phyloP scores from a whole-genome alignment of 1,140 invertebrate genomes.

The Euwallacea similis region DNA sequence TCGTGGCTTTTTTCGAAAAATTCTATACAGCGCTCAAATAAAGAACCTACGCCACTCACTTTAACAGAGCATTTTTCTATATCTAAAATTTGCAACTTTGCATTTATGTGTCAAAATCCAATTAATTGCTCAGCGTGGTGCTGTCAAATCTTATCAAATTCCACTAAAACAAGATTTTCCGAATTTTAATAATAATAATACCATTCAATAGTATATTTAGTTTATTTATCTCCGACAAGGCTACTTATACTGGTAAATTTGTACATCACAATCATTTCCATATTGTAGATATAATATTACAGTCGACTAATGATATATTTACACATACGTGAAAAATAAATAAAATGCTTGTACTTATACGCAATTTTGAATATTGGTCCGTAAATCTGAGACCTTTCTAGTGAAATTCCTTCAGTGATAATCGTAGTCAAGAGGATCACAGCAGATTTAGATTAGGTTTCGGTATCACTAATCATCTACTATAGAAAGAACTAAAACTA shows the following conservation, averaged over 20 bases:
- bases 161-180: too few species aligned
- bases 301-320: too few species aligned
- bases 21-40: too few species aligned
- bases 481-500: not conserved
- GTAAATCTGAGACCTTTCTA: not conserved
- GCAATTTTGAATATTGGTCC: not conserved
- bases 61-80: too few species aligned
- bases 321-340: not conserved
- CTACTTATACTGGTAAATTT: constrained; percentile 17
- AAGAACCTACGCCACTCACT: too few species aligned
- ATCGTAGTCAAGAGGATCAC: not conserved
- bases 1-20: too few species aligned
- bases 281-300: not conserved
- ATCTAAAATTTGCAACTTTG: too few species aligned
- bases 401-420: not conserved
- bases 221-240: constrained; percentile 4
- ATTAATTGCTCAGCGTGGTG: too few species aligned
- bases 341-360: not conserved
- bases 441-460: not conserved
- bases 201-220: not conserved
- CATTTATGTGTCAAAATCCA: too few species aligned
- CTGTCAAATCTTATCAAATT: too few species aligned
- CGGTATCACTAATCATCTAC: not conserved
- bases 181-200: too few species aligned
- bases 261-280: constrained; percentile 10